Base-by-base conservation (phyloP, 2,113 vertebrate genomes). In the Chlorodrepanis virens region DNA sequence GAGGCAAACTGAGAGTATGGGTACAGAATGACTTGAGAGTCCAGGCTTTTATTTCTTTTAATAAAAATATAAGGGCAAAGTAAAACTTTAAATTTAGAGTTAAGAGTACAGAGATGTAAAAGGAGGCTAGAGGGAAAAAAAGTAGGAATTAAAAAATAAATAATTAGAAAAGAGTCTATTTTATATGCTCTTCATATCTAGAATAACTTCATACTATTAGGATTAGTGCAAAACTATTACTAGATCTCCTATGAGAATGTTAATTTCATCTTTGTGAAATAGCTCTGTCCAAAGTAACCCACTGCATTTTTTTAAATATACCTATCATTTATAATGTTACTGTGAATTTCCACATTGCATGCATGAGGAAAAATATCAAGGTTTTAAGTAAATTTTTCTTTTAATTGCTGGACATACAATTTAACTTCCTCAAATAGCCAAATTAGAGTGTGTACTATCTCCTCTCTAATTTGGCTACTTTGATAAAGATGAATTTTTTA, bases 381-480 rank as follows among this genome's bases (percentile, higher is more conserved):
- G 10, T n/a, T 37, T 22, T 72, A 68, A 53, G 17, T 23, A 10
- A 6, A 0, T 56, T 63, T 82, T 87, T 84, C 17, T 84, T 18
- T 50, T 69, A 54, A 16, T 83, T 65, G 2, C 22, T 90, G 50
- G 24, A 40, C 16, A 23, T 5, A 4, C 11, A 35, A 19, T 61
- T 78, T 14, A 44, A 7, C 33, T 60, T 69, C 60, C 39, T 69
- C 33, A 50, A 67, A 12, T 24, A 60, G 11, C 20, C 17, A 13
- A 77, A 52, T 50, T 31, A 22, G 9, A 19, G 37, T 67, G 13
- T 0, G 0, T 39, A 29, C 24, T 47, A 12, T 29, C 57, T 75
- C 29, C 17, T n/a, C 31, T 75, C 10, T 71, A 13, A 63, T 45
- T 25, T 53, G 42, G 5, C 25, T 72, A 2, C n/a, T 83, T 54